phyloP scores from a whole-genome alignment of 1,140 invertebrate species.

The Phortica variegata region DNA sequence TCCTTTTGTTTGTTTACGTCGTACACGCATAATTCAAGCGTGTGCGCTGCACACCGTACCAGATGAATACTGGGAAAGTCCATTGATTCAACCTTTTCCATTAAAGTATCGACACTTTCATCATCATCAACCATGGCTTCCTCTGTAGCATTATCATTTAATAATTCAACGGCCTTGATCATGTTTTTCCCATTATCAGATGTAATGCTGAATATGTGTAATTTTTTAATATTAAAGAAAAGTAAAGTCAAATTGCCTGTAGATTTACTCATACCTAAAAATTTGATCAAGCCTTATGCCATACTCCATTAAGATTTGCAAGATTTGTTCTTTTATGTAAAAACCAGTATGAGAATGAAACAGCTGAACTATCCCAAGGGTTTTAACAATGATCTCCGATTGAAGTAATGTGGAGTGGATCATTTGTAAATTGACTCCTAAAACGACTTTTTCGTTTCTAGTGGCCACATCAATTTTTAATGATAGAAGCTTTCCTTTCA shows the following conservation, averaged over 20 bases:
- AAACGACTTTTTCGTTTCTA: conserved; percentile 10
- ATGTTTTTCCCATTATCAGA: conserved; percentile 17
- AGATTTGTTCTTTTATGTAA: conserved; percentile 1
- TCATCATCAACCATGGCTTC: neutral
- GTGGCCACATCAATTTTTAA: conserved; percentile 17
- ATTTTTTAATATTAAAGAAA: neutral
- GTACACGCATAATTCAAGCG: conserved; percentile 2
- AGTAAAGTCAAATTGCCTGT: too few relatives aligned
- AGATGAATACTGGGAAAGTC: conserved; percentile 4
- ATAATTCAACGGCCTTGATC: conserved; percentile 15
- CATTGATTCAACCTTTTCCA: conserved; percentile 12
- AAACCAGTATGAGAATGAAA: conserved; percentile 9
- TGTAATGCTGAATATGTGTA: conserved; percentile 12
- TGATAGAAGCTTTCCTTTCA: neutral
- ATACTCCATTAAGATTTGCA: neutral
- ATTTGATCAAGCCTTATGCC: neutral
- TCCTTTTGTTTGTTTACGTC: conserved; percentile 4
- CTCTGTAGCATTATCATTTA: conserved; percentile 14
- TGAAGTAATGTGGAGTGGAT: conserved; percentile 2
- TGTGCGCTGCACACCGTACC: conserved; percentile 2
- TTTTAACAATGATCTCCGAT: conserved; percentile 14
- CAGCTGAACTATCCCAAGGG: conserved; percentile 13
- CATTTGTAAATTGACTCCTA: conserved; percentile 17
- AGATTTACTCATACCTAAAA: neutral
- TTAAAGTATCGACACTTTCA: conserved; percentile 1